phyloP scores from a whole-genome alignment of 2,888 invertebrate genomes.

The Drosophila nigricruria region DNA sequence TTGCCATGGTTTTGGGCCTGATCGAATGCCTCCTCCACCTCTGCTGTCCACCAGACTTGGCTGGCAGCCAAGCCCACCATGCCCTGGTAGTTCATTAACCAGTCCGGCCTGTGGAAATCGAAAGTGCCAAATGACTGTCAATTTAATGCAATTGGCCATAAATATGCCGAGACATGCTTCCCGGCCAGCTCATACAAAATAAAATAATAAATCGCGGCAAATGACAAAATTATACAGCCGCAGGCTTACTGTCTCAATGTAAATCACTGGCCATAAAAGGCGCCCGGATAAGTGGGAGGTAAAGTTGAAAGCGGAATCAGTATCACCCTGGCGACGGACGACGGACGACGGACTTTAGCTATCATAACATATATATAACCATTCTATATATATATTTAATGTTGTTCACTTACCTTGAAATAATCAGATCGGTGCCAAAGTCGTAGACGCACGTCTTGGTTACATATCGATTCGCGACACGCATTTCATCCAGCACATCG shows the following conservation, averaged over 20 bases:
- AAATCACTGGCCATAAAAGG: constrained; percentile 80
- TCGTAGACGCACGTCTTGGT: constrained; percentile 95
- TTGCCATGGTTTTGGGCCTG: constrained; percentile 89
- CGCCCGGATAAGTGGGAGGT: constrained; percentile 17
- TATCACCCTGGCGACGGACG: constrained; percentile 21
- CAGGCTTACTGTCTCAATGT: constrained; percentile 62
- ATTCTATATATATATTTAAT: constrained; percentile 56
- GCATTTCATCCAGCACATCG: constrained; percentile 93
- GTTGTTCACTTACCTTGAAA: constrained; percentile 86
- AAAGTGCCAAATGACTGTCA: constrained; percentile 78
- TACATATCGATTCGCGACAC: constrained; percentile 91
- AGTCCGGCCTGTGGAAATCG: constrained; percentile 88
- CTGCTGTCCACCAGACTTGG: constrained; percentile 98
- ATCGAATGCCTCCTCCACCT: constrained; percentile 95
- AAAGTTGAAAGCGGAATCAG: constrained; percentile 8
- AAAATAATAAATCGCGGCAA: constrained; percentile 83
- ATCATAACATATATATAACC: constrained; percentile 18
- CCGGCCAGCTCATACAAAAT: constrained; percentile 66
- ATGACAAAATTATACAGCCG: constrained; percentile 83
- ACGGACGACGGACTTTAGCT: constrained; percentile 29
- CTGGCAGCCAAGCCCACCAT: constrained; percentile 94
- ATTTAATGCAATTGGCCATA: constrained; percentile 81
- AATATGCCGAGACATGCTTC: constrained; percentile 71
- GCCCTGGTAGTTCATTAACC: constrained; percentile 96
- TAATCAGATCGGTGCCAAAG: constrained; percentile 91